Evolutionary conservation across 2,888 invertebrate species (phyloP).

Genomic region (Clostera curtula): DNA sequence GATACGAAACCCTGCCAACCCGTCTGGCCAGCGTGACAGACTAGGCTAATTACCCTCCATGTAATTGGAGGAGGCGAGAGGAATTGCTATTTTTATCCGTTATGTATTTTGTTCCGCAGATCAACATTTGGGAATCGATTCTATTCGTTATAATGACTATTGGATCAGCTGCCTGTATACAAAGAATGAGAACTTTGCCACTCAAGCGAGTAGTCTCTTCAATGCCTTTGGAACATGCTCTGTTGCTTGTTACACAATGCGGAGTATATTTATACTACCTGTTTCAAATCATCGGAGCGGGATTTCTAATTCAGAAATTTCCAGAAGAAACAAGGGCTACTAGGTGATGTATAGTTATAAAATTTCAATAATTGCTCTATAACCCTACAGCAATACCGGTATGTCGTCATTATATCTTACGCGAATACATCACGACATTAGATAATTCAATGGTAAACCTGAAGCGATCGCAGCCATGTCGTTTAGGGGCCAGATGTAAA

Average conservation of each 20-base stretch:
- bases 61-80: too few relatives aligned
- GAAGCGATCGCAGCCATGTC: too few relatives aligned
- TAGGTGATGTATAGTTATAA: constrained; percentile 43
- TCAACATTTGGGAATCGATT: constrained; percentile 73
- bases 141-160: constrained; percentile 58
- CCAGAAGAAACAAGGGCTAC: constrained; percentile 52
- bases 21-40: too few relatives aligned
- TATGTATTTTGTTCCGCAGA: constrained; percentile 35
- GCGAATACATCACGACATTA: too few relatives aligned
- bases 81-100: neutral
- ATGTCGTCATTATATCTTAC: too few relatives aligned
- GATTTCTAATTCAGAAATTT: constrained; percentile 65
- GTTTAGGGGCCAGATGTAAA: too few relatives aligned
- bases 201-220: constrained; percentile 43
- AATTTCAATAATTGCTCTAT: too few relatives aligned
- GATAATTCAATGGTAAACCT: too few relatives aligned
- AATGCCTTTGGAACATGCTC: constrained; percentile 78
- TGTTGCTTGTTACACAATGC: constrained; percentile 85
- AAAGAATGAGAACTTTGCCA: constrained; percentile 53
- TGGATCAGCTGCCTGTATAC: constrained; percentile 57
- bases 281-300: constrained; percentile 84
- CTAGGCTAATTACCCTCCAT: too few relatives aligned
- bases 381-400: too few relatives aligned
- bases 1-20: too few relatives aligned
- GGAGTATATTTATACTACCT: constrained; percentile 86